Base-by-base conservation (phyloP, 2,113 vertebrate species). In the Syngnathus scovelli region DNA sequence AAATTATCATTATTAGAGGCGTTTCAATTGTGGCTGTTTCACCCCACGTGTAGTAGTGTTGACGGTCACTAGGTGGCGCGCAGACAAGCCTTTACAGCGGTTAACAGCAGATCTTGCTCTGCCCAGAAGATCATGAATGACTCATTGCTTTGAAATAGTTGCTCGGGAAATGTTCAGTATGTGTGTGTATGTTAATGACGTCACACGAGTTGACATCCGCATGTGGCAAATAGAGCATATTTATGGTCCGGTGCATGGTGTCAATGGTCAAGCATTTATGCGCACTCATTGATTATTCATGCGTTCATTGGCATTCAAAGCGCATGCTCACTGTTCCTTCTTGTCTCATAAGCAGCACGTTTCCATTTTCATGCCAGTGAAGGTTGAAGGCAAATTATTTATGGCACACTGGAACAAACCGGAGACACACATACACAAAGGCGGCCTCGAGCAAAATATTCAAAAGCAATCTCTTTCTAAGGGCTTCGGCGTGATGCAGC, bases 341-440 rank as follows among this genome's bases (percentile, higher is more conserved):
- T 44, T 46, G 36, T 84, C 78, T 87, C 80, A 88, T 90, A 88
- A 90, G 82, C 85, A 89, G 87, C 87, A 87, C 85, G 84, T 87
- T 89, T 87, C 87, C 79, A 86, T 90, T 90, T 89, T 88, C 84
- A 88, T 90, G 87, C 86, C 87, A 81, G 83, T 85, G 89, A 88
- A 89, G 86, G 86, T 78, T 86, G 87, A 85, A 88, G 83, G 81
- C 82, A 89, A 90, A 91, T 90, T 89, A 90, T 91, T 90, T 83
- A 88, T 87, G 82, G 82, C 68, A 85, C 84, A 82, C 74, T 54
- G 83, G 84, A 86, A 85, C 77, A 77, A 36, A 36, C 55, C 55
- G 36, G 4, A 15, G 11, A 6, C 23, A 33, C 15, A 13, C 27
- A 16, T 5, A 27, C 21, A 27, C 82, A 70, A 64, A 69, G 68